Conservation (phyloP, 2,113 vertebrate species). For the Centropus bengalensis region DNA sequence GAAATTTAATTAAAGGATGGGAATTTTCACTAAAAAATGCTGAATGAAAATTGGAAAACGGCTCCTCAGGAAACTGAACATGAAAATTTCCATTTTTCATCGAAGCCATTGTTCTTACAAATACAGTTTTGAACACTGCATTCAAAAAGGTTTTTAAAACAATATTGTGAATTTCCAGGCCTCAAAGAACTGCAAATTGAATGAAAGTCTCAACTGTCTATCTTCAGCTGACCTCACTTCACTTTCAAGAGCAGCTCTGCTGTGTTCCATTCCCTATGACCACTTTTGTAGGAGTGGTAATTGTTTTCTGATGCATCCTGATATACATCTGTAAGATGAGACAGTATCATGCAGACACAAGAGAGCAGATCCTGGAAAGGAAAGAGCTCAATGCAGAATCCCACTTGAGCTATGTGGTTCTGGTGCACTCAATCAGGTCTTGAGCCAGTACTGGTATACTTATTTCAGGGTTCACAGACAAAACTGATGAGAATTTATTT, state of each 20-base stretch:
- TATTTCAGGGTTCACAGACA: not conserved
- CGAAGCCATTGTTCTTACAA: not conserved
- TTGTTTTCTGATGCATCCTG: not conserved
- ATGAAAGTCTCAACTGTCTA: not conserved
- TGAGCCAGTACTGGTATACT: conserved; percentile 27
- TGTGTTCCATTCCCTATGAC: not conserved
- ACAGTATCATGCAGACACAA: accelerated
- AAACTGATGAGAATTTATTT: conserved; percentile 37
- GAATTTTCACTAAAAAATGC: not conserved
- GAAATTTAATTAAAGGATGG: not conserved
- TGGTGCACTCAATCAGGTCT: not conserved
- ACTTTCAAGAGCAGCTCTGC: not conserved
- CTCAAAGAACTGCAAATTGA: not conserved
- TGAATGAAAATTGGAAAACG: not conserved
- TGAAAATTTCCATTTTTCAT: not conserved
- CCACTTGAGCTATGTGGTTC: not conserved
- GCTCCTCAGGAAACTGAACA: not conserved
- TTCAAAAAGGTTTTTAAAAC: not conserved
- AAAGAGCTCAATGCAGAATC: not conserved
- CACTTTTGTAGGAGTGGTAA: not conserved
- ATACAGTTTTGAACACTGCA: not conserved
- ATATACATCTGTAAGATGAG: accelerated
- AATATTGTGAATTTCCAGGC: not conserved
- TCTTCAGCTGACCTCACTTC: not conserved
- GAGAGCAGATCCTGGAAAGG: not conserved